phyloP scores from a whole-genome alignment of 2,113 vertebrate genomes.

The Oreamnos americanus region DNA sequence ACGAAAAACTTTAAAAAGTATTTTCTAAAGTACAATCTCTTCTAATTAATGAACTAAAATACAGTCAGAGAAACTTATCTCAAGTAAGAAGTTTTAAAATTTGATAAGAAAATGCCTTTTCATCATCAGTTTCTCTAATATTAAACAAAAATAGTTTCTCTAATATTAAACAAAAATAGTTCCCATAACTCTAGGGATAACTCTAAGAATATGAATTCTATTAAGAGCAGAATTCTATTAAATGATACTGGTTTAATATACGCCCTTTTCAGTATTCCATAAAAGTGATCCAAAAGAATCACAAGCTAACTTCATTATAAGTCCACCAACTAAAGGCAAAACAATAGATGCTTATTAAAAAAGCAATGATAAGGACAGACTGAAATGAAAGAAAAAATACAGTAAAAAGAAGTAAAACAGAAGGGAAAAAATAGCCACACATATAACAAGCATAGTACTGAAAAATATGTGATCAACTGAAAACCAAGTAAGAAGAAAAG shows the following conservation, averaged over 20 bases:
- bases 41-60: slow-evolving; percentile 13
- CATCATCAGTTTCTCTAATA: background rate
- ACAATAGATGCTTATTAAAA: background rate
- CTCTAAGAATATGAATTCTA: background rate
- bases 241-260: background rate
- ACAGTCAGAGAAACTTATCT: background rate
- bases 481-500: background rate
- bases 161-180: background rate
- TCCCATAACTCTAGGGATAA: background rate
- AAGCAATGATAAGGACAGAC: background rate
- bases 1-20: background rate
- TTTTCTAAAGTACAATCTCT: background rate
- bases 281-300: background rate
- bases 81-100: background rate
- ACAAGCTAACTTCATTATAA: background rate
- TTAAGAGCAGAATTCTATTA: background rate
- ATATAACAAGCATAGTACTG: background rate
- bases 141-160: background rate
- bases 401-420: background rate
- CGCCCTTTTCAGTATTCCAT: background rate
- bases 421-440: background rate
- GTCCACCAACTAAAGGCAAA: background rate
- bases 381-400: background rate
- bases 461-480: background rate
- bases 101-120: background rate